Evolutionary conservation across 2,888 invertebrate genomes (phyloP), one percentile per base, ranked within the genome.

Genomic region (Mimumesa dahlbomi): DNA sequence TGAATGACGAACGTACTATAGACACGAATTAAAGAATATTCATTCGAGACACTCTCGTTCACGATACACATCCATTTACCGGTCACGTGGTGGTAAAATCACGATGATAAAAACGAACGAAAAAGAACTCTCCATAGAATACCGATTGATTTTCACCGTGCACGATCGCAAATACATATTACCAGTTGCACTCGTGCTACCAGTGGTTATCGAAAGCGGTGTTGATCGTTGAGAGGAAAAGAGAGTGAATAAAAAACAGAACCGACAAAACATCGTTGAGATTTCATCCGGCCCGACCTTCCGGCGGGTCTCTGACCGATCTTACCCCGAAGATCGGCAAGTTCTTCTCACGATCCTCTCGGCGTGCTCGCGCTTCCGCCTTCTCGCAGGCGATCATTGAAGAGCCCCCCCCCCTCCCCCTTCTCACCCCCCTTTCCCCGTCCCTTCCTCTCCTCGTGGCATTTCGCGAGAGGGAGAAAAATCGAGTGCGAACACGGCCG

Each of bases 401-500:
- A 42, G 40, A 49, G 42, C 34, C 25, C n/a, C 13, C 9, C 49
- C 14, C 18, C 16, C 25, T 9, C 54, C 16, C n/a, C 36, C 18
- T 14, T 13, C 14, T 9, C 25, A 13, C 11, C 7, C 11, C 4
- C 4, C 2, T 38, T 4, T n/a, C 14, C 7, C 25, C n/a, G 11
- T 11, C 22, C 14, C 16, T 29, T 6, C 11, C 16, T n/a, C 38
- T 19, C 25, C 7, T 11, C 34, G n/a, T 34, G 70, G 62, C 25
- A 31, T 71, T 49, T 70, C 53, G 34, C 48, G 56, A 62, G 48
- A 45, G 48, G 68, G 73, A 73, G 77, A 79, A 81, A 83, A 85
- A 84, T 79, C 80, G 83, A 87, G 85, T 85, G 84, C 85, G 86
- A 87, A 87, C 84, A 84, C 83, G 79, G 79, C 81, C 84, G 86